Evolutionary conservation across 1,140 invertebrate genomes (phyloP), one percentile per base, ranked within the genome.

Genomic region (Drosophila lini): DNA sequence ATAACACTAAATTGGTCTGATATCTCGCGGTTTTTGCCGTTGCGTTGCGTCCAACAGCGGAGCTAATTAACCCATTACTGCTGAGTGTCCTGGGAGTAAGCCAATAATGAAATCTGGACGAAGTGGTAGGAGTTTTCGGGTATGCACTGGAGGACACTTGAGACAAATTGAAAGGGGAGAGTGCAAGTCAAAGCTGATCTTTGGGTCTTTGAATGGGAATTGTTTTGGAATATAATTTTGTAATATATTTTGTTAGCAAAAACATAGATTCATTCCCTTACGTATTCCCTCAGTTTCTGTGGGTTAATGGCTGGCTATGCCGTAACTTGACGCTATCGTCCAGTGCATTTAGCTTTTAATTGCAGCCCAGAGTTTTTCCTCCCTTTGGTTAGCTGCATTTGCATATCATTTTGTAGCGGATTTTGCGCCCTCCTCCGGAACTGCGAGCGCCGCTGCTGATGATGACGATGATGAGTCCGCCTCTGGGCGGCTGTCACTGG

Each of bases 1-100:
- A 88, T 88, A 88, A 88, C 83, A 88, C 84, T 88, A 88, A 88
- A 88, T 88, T 88, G 84, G 80, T 88, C 70, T 78, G 83, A 88
- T 88, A 88, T 88, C 80, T 88, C 76, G 84, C 83, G 80, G 80
- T 83, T 88, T 73, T 74, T 69, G 73, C 80, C 78, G 55, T 47
- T 83, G 64, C 59, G 64, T 53, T 77, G 48, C 57, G 53, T 68
- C 34, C 53, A 57, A 65, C 64, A 63, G 52, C 57, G 28, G 19
- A 64, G 74, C 61, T 61, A 73, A 64, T 83, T 85, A 85, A 85
- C 81, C 81, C 81, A 70, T 78, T 81, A 77, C 55, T 25, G 34
- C 41, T 41, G 40, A 47, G 48, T 40, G 16, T 58, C 44, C 44
- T 25, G 41, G 34, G 52, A 58, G 34, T 40, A 47, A 25, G 36